Conservation (phyloP, 1,140 invertebrate species). For the Conus betulinus region DNA sequence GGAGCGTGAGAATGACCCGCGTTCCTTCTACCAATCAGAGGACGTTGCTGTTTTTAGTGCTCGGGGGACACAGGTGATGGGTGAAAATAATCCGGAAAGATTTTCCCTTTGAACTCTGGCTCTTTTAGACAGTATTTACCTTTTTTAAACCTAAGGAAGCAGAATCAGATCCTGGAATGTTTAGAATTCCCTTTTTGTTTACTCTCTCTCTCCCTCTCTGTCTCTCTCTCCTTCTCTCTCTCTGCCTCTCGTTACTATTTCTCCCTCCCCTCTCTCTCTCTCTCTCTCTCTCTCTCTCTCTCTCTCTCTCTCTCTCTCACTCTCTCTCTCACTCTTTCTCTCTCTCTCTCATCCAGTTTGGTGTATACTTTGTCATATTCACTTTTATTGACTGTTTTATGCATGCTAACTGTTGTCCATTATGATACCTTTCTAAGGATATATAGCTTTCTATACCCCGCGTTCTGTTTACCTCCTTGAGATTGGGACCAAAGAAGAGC, state of each 20-base stretch:
- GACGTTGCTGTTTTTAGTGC: background rate
- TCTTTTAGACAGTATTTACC: background rate
- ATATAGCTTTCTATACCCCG: too few species aligned
- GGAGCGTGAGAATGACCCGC: too few species aligned
- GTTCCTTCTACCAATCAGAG: background rate
- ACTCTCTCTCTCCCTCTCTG: background rate
- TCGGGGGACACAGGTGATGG: background rate
- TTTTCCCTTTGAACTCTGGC: too few species aligned
- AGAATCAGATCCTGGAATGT: too few species aligned
- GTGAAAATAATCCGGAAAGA: background rate
- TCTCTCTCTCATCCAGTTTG: too few species aligned
- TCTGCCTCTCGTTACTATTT: background rate
- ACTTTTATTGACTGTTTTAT: too few species aligned
- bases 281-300: background rate
- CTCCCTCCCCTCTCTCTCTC: background rate
- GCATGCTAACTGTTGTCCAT: too few species aligned
- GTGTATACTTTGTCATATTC: too few species aligned
- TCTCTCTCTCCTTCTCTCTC: background rate
- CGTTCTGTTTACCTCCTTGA: too few species aligned
- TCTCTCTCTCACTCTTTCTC: slow-evolving; percentile 13
- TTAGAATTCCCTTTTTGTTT: background rate
- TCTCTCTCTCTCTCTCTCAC: background rate
- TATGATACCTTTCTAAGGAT: too few species aligned
- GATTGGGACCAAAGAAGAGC: too few species aligned
- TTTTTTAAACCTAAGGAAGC: background rate